These are phyloP conservation scores for Thaleichthys pacificus DNA, from an alignment of 2,797 vertebrate species.

Conservation along the genomic window DNA sequence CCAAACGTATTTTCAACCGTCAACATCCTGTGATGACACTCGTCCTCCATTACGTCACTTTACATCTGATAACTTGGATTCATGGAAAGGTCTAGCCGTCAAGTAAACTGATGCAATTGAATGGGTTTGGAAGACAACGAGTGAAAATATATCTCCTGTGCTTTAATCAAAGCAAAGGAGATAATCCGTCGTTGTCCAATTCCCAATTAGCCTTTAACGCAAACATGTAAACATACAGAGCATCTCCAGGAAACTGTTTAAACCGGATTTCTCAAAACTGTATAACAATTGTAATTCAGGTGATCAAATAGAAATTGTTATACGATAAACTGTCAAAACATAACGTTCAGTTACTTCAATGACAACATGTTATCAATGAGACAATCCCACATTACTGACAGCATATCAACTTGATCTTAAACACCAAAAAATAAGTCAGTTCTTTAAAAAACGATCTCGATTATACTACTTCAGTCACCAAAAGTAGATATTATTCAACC, in stretches of 20 bases:
- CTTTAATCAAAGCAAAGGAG: neutral
- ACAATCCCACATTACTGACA: neutral
- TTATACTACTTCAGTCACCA: neutral
- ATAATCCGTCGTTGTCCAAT: neutral
- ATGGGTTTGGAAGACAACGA: neutral
- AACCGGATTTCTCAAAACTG: neutral
- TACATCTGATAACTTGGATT: too few relatives aligned
- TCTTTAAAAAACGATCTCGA: neutral
- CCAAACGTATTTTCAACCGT: too few relatives aligned
- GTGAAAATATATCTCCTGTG: too few relatives aligned
- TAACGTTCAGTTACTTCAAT: too few relatives aligned
- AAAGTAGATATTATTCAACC: neutral
- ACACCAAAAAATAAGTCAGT: neutral
- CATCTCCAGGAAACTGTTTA: neutral
- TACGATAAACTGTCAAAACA: too few relatives aligned
- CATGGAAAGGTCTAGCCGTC: too few relatives aligned
- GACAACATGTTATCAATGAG: too few relatives aligned
- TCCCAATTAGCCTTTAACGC: neutral
- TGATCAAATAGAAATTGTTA: too few relatives aligned
- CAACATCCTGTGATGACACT: too few relatives aligned
- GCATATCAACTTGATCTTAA: neutral
- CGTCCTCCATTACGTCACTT: too few relatives aligned
- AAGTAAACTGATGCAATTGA: neutral
- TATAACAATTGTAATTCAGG: neutral
- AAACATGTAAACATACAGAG: conserved; percentile 1